Evolutionary conservation across 2,888 invertebrate species (phyloP).

Genomic region (Drosophila nigricruria): DNA sequence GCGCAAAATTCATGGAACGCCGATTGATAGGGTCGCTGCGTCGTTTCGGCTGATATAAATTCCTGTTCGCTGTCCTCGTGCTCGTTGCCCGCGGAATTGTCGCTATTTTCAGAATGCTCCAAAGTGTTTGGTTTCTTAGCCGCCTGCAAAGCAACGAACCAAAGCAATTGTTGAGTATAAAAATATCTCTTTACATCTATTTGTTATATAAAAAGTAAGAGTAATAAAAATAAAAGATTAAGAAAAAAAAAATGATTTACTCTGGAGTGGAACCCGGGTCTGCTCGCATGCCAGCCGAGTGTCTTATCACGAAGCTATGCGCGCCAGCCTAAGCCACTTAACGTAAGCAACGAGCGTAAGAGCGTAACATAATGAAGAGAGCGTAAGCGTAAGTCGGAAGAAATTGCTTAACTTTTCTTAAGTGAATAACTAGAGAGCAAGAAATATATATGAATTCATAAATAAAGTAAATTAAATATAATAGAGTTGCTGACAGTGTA

Average conservation of each 20-base stretch:
- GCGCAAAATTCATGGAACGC: constrained; percentile 18
- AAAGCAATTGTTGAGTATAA: not conserved
- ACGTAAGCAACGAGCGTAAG: not conserved
- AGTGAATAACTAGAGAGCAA: not conserved
- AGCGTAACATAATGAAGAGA: not conserved
- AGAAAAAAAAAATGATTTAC: not conserved
- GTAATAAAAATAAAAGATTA: too few relatives aligned
- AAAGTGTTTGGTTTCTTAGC: not conserved
- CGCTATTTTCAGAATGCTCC: constrained; percentile 1
- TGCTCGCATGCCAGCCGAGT: not conserved
- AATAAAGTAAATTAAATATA: too few relatives aligned
- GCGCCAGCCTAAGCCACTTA: not conserved
- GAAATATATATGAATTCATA: too few relatives aligned
- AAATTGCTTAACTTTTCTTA: not conserved
- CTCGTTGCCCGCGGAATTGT: not conserved
- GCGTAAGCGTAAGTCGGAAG: not conserved
- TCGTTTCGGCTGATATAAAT: not conserved
- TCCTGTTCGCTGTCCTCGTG: constrained; percentile 14
- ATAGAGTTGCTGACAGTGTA: not conserved
- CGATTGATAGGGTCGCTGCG: constrained; percentile 2
- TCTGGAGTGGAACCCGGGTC: not conserved
- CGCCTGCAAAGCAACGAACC: not conserved
- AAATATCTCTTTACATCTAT: not conserved
- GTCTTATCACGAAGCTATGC: not conserved
- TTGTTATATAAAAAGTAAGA: too few relatives aligned